These are phyloP conservation scores for Mercenaria mercenaria DNA, from an alignment of 1,140 invertebrate species.

Conservation along the genomic window DNA sequence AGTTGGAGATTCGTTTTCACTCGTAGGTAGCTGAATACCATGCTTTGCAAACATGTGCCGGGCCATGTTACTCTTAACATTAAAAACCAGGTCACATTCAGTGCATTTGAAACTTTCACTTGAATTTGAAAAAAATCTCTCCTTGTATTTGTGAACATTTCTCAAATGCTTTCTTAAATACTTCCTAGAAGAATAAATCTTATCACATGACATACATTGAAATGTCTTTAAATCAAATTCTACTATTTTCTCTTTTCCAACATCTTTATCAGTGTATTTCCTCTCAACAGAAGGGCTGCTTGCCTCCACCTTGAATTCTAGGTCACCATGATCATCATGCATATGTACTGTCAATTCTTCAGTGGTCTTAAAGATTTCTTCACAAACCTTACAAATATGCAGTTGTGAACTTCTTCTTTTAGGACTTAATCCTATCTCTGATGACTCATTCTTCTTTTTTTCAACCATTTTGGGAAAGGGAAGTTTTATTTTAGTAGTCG, in stretches of 20 bases:
- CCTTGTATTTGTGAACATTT: not conserved
- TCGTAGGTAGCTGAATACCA: not conserved
- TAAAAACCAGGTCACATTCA: not conserved
- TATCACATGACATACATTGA: not conserved
- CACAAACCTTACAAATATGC: slow-evolving; percentile 32
- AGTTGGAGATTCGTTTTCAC: not conserved
- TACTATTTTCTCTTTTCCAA: not conserved
- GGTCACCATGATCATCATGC: not conserved
- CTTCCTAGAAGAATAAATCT: not conserved
- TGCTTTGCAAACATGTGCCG: not conserved
- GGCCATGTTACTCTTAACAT: not conserved
- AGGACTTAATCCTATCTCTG: not conserved
- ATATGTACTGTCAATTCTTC: not conserved
- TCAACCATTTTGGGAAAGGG: not conserved
- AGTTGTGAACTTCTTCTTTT: not conserved
- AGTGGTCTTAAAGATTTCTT: slow-evolving; percentile 2
- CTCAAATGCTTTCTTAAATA: not conserved
- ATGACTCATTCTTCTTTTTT: not conserved
- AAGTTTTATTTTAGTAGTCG: not conserved
- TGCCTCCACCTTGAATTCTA: not conserved
- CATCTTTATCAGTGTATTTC: not conserved
- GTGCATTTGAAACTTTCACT: not conserved
- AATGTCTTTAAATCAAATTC: not conserved
- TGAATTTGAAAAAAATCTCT: not conserved
- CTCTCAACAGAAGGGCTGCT: not conserved